These are phyloP conservation scores for Amiota minor DNA, from an alignment of 2,888 invertebrate genomes.

Conservation along the genomic window DNA sequence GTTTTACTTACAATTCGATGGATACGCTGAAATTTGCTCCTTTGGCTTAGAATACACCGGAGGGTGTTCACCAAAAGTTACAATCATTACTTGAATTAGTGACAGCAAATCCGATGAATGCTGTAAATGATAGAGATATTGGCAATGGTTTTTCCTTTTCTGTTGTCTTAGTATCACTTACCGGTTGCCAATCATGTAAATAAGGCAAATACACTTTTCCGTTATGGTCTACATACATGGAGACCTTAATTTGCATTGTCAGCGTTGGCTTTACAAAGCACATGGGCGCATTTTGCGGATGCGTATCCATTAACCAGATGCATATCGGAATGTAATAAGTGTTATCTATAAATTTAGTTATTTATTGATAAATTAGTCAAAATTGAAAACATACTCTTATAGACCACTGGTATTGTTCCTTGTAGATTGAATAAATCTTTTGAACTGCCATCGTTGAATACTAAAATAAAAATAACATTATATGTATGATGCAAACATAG, in stretches of 20 bases:
- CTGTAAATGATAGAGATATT: conserved; percentile 56
- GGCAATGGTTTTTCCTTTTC: background rate
- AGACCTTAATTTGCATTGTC: conserved; percentile 96
- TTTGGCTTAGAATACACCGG: conserved; percentile 90
- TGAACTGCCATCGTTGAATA: conserved; percentile 89
- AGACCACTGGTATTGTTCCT: conserved; percentile 94
- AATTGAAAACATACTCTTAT: conserved; percentile 78
- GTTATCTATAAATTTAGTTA: conserved; percentile 75
- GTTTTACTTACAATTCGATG: conserved; percentile 63
- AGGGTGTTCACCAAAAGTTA: conserved; percentile 94
- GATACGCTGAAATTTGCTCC: conserved; percentile 76
- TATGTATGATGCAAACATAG: background rate
- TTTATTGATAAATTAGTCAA: background rate
- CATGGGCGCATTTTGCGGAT: conserved; percentile 96
- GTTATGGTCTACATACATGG: conserved; percentile 93
- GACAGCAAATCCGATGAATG: conserved; percentile 87
- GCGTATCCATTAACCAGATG: conserved; percentile 97
- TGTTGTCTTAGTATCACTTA: conserved; percentile 68
- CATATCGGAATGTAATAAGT: conserved; percentile 97
- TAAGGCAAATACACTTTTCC: conserved; percentile 98
- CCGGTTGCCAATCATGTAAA: conserved; percentile 93
- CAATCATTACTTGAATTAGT: conserved; percentile 91
- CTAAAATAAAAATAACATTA: conserved; percentile 73
- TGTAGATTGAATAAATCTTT: conserved; percentile 88
- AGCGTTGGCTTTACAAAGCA: conserved; percentile 94